Evolutionary conservation across 1,140 invertebrate species (phyloP).

Genomic region (Arctopsyche grandis): DNA sequence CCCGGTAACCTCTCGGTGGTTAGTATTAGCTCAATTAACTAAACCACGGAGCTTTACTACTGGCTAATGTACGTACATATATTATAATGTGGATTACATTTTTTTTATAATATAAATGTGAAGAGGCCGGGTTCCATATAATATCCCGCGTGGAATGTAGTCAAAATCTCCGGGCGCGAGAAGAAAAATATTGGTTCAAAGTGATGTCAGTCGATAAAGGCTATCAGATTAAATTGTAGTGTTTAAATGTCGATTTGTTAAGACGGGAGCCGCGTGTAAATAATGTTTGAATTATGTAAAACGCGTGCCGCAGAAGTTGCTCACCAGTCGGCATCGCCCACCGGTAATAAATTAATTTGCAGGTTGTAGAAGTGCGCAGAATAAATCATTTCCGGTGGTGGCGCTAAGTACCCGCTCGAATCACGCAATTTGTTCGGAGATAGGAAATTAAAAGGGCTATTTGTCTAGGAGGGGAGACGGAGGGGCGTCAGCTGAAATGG

Average conservation of each 20-base stretch:
- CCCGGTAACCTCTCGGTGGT: too few species aligned
- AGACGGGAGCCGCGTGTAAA: constrained; percentile 19
- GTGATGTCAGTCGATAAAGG: not conserved
- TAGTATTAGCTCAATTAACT: too few species aligned
- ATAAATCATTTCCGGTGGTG: constrained; percentile 35
- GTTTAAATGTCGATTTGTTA: constrained; percentile 22
- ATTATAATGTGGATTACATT: too few species aligned
- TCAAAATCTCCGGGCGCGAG: too few species aligned
- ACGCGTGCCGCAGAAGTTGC: constrained; percentile 3
- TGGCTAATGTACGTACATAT: too few species aligned
- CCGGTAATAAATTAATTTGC: constrained; percentile 35
- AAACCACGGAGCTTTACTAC: too few species aligned
- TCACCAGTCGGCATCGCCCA: too few species aligned
- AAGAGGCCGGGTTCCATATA: too few species aligned
- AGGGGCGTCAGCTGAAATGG: not conserved
- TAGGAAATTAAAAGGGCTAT: constrained; percentile 38
- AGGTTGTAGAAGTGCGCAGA: constrained; percentile 26
- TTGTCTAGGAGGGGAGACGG: constrained; percentile 7
- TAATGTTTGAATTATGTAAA: constrained; percentile 30
- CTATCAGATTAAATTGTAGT: constrained; percentile 15
- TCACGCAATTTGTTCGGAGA: constrained; percentile 33
- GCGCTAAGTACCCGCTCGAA: constrained; percentile 16
- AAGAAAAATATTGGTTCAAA: not conserved
- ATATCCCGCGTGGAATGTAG: too few species aligned
- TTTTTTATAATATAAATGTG: too few species aligned